Percentiles rank a stretch among this genome's conserved stretches.
Conservation (phyloP, 92 coral and sea anemone genomes). For the Phenganax subtilis region DNA sequence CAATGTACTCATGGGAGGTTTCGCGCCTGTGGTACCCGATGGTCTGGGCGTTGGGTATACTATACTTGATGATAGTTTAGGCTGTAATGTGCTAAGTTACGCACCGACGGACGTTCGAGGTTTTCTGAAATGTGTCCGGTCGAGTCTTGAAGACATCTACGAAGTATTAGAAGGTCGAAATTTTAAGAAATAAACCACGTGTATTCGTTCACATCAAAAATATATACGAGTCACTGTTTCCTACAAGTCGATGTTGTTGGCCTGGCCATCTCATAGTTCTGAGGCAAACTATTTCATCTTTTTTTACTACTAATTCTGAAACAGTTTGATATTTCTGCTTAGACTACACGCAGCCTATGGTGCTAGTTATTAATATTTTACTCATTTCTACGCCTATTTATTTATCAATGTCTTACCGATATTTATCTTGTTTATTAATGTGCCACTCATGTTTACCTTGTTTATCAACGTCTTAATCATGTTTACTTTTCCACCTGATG, state of each 20-base stretch:
- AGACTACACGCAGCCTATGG: too few relatives aligned
- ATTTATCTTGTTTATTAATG: neutral
- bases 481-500: too few relatives aligned
- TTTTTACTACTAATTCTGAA: too few relatives aligned
- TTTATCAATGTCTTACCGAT: too few relatives aligned
- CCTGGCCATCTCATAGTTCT: neutral
- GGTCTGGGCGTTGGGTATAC: constrained; percentile 92
- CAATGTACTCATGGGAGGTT: constrained; percentile 82
- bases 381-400: too few relatives aligned
- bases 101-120: constrained; percentile 68
- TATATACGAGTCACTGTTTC: neutral
- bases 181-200: constrained; percentile 53
- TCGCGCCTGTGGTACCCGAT: constrained; percentile 88
- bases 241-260: neutral
- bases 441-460: neutral
- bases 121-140: constrained; percentile 67
- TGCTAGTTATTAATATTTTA: too few relatives aligned
- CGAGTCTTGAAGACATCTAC: constrained; percentile 75
- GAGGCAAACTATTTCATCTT: too few relatives aligned
- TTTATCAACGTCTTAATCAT: too few relatives aligned
- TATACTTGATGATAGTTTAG: constrained; percentile 66
- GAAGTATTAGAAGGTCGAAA: constrained; percentile 83
- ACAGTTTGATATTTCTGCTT: too few relatives aligned
- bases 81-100: constrained; percentile 77
- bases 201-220: neutral